phyloP scores from a whole-genome alignment of 2,797 vertebrate species.

The Acrocephalus scirpaceus region DNA sequence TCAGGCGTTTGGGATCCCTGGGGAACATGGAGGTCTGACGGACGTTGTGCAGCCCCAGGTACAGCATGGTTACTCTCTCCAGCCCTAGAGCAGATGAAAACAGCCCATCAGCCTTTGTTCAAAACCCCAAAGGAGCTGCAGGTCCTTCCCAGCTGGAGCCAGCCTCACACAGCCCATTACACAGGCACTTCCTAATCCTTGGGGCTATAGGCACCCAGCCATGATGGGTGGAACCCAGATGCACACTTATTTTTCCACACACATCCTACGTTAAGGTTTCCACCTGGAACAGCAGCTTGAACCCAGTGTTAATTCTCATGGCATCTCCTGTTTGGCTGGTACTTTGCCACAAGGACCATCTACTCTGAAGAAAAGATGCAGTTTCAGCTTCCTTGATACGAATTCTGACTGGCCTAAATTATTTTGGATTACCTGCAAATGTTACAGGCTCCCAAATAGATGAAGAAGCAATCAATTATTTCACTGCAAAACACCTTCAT shows the following conservation, averaged over 20 bases:
- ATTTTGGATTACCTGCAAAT: not conserved
- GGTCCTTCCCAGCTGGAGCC: not conserved
- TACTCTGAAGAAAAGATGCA: not conserved
- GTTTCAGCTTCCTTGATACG: not conserved
- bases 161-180: not conserved
- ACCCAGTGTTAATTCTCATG: not conserved
- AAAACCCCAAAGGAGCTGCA: not conserved
- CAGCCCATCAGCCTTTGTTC: not conserved
- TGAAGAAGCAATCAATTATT: not conserved
- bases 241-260: not conserved
- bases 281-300: not conserved
- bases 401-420: not conserved
- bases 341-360: not conserved
- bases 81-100: slow-evolving; percentile 80
- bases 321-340: not conserved
- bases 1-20: slow-evolving; percentile 95
- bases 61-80: slow-evolving; percentile 98
- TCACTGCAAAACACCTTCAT: not conserved
- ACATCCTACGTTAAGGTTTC: not conserved
- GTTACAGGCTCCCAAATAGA: not conserved
- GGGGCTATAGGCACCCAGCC: not conserved
- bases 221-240: not conserved
- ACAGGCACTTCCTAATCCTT: not conserved
- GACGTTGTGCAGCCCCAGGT: slow-evolving; percentile 93
- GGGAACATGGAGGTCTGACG: slow-evolving; percentile 99